Evolutionary conservation across 1,140 invertebrate species (phyloP), one percentile per base, ranked within the genome.

Genomic region (Anastrepha obliqua): DNA sequence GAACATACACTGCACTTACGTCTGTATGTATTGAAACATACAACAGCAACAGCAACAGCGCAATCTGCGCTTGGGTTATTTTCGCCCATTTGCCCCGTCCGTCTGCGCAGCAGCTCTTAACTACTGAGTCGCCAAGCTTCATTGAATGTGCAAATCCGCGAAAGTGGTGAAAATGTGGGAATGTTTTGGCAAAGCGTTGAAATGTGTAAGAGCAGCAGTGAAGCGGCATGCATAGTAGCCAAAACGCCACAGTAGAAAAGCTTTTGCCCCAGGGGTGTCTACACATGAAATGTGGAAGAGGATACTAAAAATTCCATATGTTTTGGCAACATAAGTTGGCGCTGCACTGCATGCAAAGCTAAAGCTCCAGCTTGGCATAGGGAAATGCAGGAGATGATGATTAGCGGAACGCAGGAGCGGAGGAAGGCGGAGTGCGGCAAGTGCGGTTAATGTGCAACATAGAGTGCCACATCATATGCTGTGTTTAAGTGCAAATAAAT

Each of bases 131-230:
- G 85, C 42, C 87, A 88, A 86, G 85, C 81, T 88, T 88, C 87
- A 88, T 88, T 88, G 85, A 85, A 86, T 88, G 87, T 88, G 85
- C 87, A 88, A 88, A 88, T 88, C 85, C 62, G 65, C 85, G 67
- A 88, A 78, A 86, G 58, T 86, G 65, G 85, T 70, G 65, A 88
- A 88, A 88, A 60, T 88, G 64, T 78, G 58, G 59, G 15, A 78
- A 88, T 62, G 74, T 59, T 85, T 62, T 87, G 42, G 62, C 86
- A 67, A 81, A 81, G 74, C 47, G 74, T 9, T 81, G 74, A 81
- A 81, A 81, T 81, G 47, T 81, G 13, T 74, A 74, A 74, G 67
- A 44, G 74, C 51, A 51, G 20, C 47, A 55, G 74, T n/a, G 44
- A 9, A 81, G 47, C 47, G 51, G 51, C 51, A 11, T 70, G 2